Percentiles rank a stretch among this genome's conserved stretches.
Conservation (phyloP, 2,888 invertebrate species). For the Sicus ferrugineus region DNA sequence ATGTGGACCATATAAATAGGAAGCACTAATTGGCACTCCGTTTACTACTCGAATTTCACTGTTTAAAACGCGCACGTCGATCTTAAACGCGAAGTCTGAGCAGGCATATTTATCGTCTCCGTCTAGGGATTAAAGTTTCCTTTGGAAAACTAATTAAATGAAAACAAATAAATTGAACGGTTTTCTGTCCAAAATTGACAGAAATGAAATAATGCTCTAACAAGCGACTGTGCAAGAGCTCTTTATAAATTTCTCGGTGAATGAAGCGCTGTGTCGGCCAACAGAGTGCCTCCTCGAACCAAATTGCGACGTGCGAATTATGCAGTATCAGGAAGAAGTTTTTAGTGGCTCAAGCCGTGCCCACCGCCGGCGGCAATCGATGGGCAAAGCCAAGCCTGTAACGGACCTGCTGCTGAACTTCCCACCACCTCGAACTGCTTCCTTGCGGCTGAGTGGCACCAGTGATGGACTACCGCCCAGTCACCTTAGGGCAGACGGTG, state of each 20-base stretch:
- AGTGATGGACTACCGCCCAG: constrained; percentile 24
- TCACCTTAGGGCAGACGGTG: constrained; percentile 14
- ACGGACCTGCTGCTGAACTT: neutral
- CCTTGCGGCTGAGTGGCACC: neutral
- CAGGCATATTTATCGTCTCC: neutral
- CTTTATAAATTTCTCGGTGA: neutral
- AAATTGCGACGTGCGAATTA: neutral
- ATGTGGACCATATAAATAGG: constrained; percentile 64
- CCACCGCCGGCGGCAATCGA: neutral
- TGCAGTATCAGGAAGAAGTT: no score
- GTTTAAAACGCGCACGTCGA: no score
- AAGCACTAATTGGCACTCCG: constrained; percentile 53
- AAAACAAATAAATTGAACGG: constrained; percentile 14
- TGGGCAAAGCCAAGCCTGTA: neutral
- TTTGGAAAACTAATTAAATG: constrained; percentile 17
- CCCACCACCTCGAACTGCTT: constrained; percentile 53
- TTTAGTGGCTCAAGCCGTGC: no score
- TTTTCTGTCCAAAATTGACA: constrained; percentile 6
- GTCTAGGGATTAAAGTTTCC: neutral
- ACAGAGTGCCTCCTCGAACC: neutral
- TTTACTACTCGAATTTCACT: constrained; percentile 58
- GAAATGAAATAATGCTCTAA: constrained; percentile 12
- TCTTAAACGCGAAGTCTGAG: constrained; percentile 49
- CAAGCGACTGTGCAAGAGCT: neutral
- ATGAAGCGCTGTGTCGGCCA: neutral